Base-by-base conservation (phyloP, 1,140 invertebrate species). In the Psix sp. region DNA sequence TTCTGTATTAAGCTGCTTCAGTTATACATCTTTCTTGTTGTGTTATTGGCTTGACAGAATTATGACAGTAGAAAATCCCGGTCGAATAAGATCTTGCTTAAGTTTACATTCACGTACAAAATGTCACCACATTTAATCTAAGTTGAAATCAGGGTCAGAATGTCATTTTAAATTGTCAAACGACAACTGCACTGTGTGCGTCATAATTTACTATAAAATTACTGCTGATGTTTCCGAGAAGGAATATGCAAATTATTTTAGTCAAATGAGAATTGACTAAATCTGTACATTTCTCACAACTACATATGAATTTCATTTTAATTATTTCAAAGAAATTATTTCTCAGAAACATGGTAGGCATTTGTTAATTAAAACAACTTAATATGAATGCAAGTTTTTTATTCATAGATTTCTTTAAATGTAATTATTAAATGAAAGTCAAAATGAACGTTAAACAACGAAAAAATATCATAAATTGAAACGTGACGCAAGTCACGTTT, bases 1-100 rank as follows among this genome's bases (percentile, higher is more conserved):
- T 63, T 71, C 45, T 51, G 39, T 52, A 59, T 57, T 65, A 59
- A 65, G 68, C 60, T 72, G 7, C 52, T 59, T 59, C 52, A 20
- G 49, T 16, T 62, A 45, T 65, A 51, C 21, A 52, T 57, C 46
- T 65, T 57, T 63, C 42, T 40, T 20, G 5, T 36, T 14, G 42
- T 20, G 35, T 29, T 33, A 35, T 14, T 21, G 29, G 65, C 65
- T 38, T 45, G 38, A 59, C 39, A 59, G 42, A 48, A 48, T 38
- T 18, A 46, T 36, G 13, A 26, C 35, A 63, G 57, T 48, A 51
- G 49, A 51, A 63, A 71, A 71, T 63, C 57, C 57, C 43, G 36
- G 57, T 42, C 51, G 43, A 63, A 43, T 71, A 38, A 21, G 65
- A 68, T 39, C 39, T 2, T 31, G 35, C 16, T 17, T 26, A 56